Conservation (phyloP, 2,797 vertebrate genomes). For the Lutjanus campechanus region DNA sequence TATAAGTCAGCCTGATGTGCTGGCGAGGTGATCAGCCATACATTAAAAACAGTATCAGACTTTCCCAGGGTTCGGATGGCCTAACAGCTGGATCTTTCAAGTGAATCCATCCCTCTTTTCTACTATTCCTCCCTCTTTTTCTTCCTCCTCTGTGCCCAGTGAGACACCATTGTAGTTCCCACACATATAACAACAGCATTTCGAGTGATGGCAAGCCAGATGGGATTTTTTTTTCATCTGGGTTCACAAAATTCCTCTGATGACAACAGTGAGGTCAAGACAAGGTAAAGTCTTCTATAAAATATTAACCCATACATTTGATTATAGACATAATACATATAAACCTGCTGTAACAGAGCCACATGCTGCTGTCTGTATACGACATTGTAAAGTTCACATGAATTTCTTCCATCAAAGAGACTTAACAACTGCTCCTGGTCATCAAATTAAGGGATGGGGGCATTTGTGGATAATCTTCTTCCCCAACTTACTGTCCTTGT, state of each 20-base stretch:
- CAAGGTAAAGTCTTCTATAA: slow-evolving; percentile 47
- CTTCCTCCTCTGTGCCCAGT: slow-evolving; percentile 59
- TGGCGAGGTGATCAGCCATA: slow-evolving; percentile 71
- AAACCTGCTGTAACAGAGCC: background rate
- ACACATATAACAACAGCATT: slow-evolving; percentile 73
- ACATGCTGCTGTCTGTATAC: background rate
- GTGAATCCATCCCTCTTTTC: slow-evolving; percentile 70
- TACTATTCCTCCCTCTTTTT: slow-evolving; percentile 60
- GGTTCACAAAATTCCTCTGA: slow-evolving; percentile 42
- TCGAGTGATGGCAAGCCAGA: slow-evolving; percentile 85
- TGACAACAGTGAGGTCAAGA: slow-evolving; percentile 56
- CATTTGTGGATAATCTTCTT: slow-evolving; percentile 17
- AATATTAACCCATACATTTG: slow-evolving; percentile 23
- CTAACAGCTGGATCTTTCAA: slow-evolving; percentile 89
- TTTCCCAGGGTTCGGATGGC: slow-evolving; percentile 90
- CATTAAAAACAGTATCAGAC: slow-evolving; percentile 78
- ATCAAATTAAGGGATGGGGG: slow-evolving; percentile 38
- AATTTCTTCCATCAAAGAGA: slow-evolving; percentile 46
- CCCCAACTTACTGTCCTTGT: slow-evolving; percentile 51
- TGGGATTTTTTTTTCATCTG: slow-evolving; percentile 53
- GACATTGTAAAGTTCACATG: slow-evolving; percentile 27
- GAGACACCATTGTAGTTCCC: slow-evolving; percentile 73
- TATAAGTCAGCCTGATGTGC: slow-evolving; percentile 76
- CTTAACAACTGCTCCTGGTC: slow-evolving; percentile 41
- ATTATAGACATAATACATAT: slow-evolving; percentile 13